Percentiles rank a stretch among this genome's conserved stretches.
phyloP scores from a whole-genome alignment of 64 coral and sea anemone genomes.

The Cladopsammia gracilis region DNA sequence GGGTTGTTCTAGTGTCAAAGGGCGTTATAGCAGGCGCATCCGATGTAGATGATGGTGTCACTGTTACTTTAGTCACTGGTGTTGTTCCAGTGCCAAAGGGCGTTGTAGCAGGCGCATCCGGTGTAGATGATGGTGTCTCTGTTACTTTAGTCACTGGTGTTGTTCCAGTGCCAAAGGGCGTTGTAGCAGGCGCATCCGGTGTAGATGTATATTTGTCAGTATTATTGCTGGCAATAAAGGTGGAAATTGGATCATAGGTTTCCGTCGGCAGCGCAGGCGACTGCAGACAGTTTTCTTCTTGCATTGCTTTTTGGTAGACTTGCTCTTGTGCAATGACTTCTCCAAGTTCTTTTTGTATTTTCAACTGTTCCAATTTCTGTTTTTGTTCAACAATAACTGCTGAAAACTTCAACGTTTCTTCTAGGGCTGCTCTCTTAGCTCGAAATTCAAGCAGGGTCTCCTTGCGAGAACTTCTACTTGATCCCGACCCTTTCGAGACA shows the following conservation, averaged over 20 bases:
- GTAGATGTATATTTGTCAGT: neutral
- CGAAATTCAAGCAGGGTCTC: conserved; percentile 70
- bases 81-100: neutral
- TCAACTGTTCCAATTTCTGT: conserved; percentile 63
- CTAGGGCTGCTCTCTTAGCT: conserved; percentile 71
- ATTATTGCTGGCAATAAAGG: neutral
- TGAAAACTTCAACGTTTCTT: conserved; percentile 75
- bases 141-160: neutral
- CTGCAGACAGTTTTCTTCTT: conserved; percentile 3
- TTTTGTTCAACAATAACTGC: conserved; percentile 75
- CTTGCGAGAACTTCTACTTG: conserved; percentile 45
- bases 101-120: neutral
- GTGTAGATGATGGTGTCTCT: no score
- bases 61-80: neutral
- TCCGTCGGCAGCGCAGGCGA: neutral
- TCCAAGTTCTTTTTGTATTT: conserved; percentile 62
- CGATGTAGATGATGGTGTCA: neutral
- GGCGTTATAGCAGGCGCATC: no score
- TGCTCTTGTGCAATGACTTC: conserved; percentile 66
- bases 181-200: neutral
- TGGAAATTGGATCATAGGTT: neutral
- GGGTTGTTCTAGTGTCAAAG: neutral
- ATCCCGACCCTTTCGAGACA: conserved; percentile 4
- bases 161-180: neutral
- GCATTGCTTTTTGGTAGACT: conserved; percentile 55